Percentiles rank a stretch among this genome's conserved stretches.
These are phyloP conservation scores for Apotomis capreana DNA, from an alignment of 2,888 invertebrate species.

Conservation along the genomic window DNA sequence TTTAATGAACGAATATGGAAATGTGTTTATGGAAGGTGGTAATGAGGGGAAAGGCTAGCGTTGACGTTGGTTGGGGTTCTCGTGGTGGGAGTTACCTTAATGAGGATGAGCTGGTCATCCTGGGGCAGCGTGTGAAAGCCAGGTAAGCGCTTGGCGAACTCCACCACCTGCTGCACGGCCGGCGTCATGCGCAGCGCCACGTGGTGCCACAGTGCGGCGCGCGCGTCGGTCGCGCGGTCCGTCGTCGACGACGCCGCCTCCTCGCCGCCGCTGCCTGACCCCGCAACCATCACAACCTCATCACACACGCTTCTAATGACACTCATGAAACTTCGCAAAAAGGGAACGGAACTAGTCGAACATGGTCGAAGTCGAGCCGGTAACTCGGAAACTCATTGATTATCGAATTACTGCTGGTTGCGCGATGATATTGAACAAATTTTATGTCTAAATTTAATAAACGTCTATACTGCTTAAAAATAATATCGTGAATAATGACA, in stretches of 20 bases:
- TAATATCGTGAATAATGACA: no score
- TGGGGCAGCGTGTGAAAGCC: conserved; percentile 95
- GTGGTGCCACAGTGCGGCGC: conserved; percentile 94
- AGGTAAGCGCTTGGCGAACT: conserved; percentile 97
- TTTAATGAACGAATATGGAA: background rate
- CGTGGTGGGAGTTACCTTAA: conserved; percentile 84
- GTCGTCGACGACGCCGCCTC: conserved; percentile 64
- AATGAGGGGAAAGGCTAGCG: no score
- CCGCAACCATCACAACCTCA: conserved; percentile 4
- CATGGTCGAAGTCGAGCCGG: no score
- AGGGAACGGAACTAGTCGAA: no score
- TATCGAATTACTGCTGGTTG: no score
- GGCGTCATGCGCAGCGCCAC: conserved; percentile 94
- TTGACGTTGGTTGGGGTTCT: no score
- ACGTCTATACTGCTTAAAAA: no score
- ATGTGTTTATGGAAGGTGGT: background rate
- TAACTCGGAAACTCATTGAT: no score
- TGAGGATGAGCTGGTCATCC: conserved; percentile 98
- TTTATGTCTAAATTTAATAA: no score
- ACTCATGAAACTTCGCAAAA: background rate
- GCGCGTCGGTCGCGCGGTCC: conserved; percentile 86
- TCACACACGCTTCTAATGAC: conserved; percentile 13
- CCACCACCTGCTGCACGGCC: conserved; percentile 96
- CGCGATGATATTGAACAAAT: no score
- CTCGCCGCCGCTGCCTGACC: conserved; percentile 81